These are phyloP conservation scores for Siniperca obscura DNA, from an alignment of 2,797 vertebrate genomes.

Conservation along the genomic window DNA sequence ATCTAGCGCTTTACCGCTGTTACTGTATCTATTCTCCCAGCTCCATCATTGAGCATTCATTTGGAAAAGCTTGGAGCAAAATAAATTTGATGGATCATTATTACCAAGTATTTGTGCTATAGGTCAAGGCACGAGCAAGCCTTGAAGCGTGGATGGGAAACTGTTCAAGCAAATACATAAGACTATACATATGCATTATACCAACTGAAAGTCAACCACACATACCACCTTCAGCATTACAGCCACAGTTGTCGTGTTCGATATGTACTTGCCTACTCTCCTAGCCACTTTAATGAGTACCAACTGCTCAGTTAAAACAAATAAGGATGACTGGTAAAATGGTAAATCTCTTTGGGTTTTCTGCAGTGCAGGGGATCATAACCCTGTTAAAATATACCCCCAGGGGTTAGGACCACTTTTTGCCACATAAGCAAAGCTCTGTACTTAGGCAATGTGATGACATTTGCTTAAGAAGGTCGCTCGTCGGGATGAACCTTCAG, in stretches of 20 bases:
- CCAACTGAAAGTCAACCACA: not conserved
- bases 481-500: no score
- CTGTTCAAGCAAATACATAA: not conserved
- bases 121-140: constrained; percentile 39
- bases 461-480: no score
- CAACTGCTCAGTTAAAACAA: not conserved
- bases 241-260: not conserved
- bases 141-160: constrained; percentile 5
- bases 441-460: no score
- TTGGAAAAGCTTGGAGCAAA: constrained; percentile 46
- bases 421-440: no score
- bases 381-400: not conserved
- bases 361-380: not conserved
- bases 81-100: constrained; percentile 45
- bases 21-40: constrained; percentile 17
- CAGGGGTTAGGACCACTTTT: no score
- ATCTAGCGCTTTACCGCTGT: constrained; percentile 6
- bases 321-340: not conserved
- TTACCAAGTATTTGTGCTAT: constrained; percentile 29
- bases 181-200: not conserved
- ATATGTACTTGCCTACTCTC: not conserved
- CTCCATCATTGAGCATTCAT: constrained; percentile 57
- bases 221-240: not conserved
- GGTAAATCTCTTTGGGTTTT: not conserved
- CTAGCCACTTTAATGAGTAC: not conserved